Conservation (phyloP, 2,888 invertebrate species). For the Drosophila infuscata region DNA sequence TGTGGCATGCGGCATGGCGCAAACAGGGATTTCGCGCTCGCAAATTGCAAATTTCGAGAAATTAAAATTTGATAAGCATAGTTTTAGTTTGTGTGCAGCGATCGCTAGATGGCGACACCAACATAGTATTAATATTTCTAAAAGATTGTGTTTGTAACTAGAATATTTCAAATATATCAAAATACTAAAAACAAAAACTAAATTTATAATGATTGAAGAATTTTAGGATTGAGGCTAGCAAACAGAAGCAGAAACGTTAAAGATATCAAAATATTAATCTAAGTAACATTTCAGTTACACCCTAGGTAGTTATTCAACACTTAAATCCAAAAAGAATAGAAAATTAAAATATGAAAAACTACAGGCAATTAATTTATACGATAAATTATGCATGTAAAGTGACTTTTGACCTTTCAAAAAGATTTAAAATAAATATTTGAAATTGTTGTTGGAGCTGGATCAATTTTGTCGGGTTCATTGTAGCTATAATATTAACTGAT, state of each 20-base stretch:
- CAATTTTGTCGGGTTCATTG: background rate
- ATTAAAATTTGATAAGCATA: slow-evolving; percentile 63
- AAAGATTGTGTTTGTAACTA: background rate
- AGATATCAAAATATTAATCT: too few relatives aligned
- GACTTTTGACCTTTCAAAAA: too few relatives aligned
- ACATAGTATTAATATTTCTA: background rate
- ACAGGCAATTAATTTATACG: background rate
- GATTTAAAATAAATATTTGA: background rate
- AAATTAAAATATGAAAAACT: background rate
- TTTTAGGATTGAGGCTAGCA: too few relatives aligned
- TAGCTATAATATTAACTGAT: background rate
- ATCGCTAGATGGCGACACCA: background rate
- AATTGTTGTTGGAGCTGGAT: background rate
- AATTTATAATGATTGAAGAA: too few relatives aligned
- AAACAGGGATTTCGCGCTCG: slow-evolving; percentile 27
- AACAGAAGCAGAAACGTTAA: too few relatives aligned
- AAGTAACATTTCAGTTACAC: background rate
- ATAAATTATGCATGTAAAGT: too few relatives aligned
- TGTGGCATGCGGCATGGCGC: slow-evolving; percentile 3
- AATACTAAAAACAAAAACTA: too few relatives aligned
- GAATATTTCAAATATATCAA: background rate
- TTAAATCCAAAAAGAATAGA: background rate
- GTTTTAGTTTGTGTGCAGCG: background rate
- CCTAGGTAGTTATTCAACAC: background rate
- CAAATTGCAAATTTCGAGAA: slow-evolving; percentile 68